Conservation (phyloP, 2,888 invertebrate genomes). For the Melinaea menophilus region DNA sequence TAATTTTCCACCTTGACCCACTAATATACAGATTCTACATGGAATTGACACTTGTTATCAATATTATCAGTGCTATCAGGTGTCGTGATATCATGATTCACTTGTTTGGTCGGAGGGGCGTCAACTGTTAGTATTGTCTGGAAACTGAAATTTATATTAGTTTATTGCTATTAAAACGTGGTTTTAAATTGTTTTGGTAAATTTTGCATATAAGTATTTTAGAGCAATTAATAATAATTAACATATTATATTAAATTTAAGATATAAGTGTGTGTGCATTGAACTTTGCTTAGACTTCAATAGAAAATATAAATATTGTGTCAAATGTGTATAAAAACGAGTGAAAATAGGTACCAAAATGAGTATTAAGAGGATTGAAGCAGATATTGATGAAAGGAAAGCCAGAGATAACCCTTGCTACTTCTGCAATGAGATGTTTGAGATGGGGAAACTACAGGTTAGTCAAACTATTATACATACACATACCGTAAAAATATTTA, state of each 20-base stretch:
- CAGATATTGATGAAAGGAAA: conserved; percentile 30
- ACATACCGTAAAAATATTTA: not conserved
- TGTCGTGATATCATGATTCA: conserved; percentile 42
- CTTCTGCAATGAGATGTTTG: conserved; percentile 82
- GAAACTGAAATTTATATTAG: not conserved
- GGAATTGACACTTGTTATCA: conserved; percentile 41
- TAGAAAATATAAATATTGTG: too few relatives aligned
- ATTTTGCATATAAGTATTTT: too few relatives aligned
- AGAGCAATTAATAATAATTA: too few relatives aligned
- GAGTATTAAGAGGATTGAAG: conserved; percentile 45
- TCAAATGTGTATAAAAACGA: not conserved
- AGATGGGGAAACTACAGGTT: conserved; percentile 82
- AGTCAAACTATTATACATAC: conserved; percentile 20
- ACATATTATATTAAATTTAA: too few relatives aligned
- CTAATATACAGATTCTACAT: conserved; percentile 34
- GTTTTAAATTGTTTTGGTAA: too few relatives aligned
- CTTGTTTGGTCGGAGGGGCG: conserved; percentile 19
- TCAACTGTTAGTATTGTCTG: conserved; percentile 15
- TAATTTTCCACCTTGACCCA: conserved; percentile 46
- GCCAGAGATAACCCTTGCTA: conserved; percentile 79
- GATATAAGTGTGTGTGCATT: too few relatives aligned
- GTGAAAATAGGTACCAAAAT: conserved; percentile 40
- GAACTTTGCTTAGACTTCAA: too few relatives aligned
- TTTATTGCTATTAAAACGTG: too few relatives aligned
- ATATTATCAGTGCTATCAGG: conserved; percentile 55